These are phyloP conservation scores for Drosophila neotestacea DNA, from an alignment of 2,888 invertebrate genomes.

Conservation along the genomic window DNA sequence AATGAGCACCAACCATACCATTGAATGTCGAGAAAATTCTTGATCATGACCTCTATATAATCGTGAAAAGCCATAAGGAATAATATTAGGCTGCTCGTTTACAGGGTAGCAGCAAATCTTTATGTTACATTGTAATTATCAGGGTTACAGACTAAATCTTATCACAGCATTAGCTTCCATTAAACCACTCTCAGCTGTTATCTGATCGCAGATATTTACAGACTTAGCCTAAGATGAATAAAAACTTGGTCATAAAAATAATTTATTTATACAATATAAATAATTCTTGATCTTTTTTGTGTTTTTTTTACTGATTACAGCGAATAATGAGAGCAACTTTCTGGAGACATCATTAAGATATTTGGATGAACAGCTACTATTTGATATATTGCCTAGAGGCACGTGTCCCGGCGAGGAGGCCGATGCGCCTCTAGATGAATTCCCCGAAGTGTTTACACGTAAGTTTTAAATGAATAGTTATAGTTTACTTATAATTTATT, in stretches of 20 bases:
- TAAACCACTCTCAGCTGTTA: slow-evolving; percentile 20
- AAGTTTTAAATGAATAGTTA: slow-evolving; percentile 25
- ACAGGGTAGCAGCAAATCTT: background rate
- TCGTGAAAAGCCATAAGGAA: background rate
- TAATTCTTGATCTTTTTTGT: background rate
- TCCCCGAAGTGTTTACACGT: slow-evolving; percentile 82
- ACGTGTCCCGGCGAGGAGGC: slow-evolving; percentile 60
- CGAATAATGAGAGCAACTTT: slow-evolving; percentile 67
- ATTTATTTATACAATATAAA: background rate
- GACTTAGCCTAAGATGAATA: slow-evolving; percentile 5
- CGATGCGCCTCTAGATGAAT: slow-evolving; percentile 77
- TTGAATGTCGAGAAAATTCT: slow-evolving; percentile 9
- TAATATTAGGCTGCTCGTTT: background rate
- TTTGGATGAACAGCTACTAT: slow-evolving; percentile 73
- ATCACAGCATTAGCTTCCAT: slow-evolving; percentile 24
- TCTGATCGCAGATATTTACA: slow-evolving; percentile 13
- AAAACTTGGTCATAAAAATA: background rate
- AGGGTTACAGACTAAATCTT: slow-evolving; percentile 13
- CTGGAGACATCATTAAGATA: slow-evolving; percentile 72
- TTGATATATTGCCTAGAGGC: slow-evolving; percentile 70
- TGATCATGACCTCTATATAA: slow-evolving; percentile 10
- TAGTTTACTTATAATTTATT: no score
- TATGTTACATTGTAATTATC: background rate
- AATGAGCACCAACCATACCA: slow-evolving; percentile 7
- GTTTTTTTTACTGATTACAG: slow-evolving; percentile 29